Conservation (phyloP, 2,888 invertebrate genomes). For the Macaria notata region DNA sequence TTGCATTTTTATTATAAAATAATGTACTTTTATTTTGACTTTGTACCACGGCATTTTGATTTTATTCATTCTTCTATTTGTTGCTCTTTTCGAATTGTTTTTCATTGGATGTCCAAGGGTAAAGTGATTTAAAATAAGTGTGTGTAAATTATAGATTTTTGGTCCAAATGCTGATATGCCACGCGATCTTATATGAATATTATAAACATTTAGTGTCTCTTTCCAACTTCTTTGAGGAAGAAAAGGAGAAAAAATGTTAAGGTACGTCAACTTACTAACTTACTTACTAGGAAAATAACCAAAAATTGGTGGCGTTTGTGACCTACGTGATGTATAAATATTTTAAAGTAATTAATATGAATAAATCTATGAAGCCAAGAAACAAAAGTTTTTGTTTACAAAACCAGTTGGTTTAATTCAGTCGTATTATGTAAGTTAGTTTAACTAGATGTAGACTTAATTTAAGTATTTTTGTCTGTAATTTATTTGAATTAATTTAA, state of each 20-base stretch:
- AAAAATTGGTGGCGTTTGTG: slow-evolving; percentile 28
- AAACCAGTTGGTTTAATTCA: too few species aligned
- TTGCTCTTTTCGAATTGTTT: slow-evolving; percentile 4
- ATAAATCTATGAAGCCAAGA: slow-evolving; percentile 42
- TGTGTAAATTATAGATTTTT: slow-evolving; percentile 12
- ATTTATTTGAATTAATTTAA: slow-evolving; percentile 42
- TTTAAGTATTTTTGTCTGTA: slow-evolving; percentile 40
- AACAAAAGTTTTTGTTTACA: slow-evolving; percentile 29
- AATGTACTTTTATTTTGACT: slow-evolving; percentile 12
- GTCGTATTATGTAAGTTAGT: slow-evolving; percentile 34
- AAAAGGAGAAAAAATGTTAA: too few species aligned
- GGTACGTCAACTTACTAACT: too few species aligned
- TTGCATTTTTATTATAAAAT: slow-evolving; percentile 39
- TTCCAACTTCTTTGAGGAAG: too few species aligned
- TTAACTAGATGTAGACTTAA: slow-evolving; percentile 53
- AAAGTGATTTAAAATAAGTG: slow-evolving; percentile 7
- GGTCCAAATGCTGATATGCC: too few species aligned
- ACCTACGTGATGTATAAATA: slow-evolving; percentile 29
- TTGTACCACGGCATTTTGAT: slow-evolving; percentile 10
- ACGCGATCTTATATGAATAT: too few species aligned
- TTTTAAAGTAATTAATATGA: slow-evolving; percentile 15
- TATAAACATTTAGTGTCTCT: too few species aligned
- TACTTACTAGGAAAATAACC: slow-evolving; percentile 12
- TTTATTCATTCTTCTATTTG: slow-evolving; percentile 1
- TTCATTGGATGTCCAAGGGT: slow-evolving; percentile 18